A percentile compares a stretch with the other conserved stretches of the same genome.
Conservation (phyloP, 2,888 invertebrate species). For the Gasteruption jaculator region DNA sequence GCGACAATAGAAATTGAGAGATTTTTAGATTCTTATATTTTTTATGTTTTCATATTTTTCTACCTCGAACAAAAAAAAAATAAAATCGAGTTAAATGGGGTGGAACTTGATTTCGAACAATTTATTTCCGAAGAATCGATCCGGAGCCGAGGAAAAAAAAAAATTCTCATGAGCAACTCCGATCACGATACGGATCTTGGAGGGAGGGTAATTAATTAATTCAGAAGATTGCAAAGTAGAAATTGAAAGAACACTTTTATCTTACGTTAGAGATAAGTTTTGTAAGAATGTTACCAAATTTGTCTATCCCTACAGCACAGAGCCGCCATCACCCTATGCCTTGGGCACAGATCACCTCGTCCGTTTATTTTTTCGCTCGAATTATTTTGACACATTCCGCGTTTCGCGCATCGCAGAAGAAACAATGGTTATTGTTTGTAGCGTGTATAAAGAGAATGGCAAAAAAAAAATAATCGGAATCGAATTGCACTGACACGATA, state of each 20-base stretch:
- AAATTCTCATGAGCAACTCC: background rate
- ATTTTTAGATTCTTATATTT: too few relatives aligned
- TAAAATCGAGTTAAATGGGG: too few relatives aligned
- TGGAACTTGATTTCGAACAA: too few relatives aligned
- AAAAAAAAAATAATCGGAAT: background rate
- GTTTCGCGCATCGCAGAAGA: constrained; percentile 46
- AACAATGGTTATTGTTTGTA: constrained; percentile 6
- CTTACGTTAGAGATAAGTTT: constrained; percentile 26
- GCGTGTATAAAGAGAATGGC: constrained; percentile 8
- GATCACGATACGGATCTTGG: too few relatives aligned
- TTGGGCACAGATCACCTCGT: constrained; percentile 45
- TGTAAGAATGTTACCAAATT: constrained; percentile 41
- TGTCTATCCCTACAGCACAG: constrained; percentile 51
- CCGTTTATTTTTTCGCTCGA: constrained; percentile 43
- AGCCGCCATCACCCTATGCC: constrained; percentile 43
- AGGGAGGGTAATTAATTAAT: constrained; percentile 18
- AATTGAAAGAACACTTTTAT: too few relatives aligned
- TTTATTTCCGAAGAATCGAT: too few relatives aligned
- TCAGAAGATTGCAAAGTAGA: too few relatives aligned
- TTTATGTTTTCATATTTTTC: too few relatives aligned
- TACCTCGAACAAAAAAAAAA: too few relatives aligned
- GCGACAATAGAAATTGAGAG: too few relatives aligned
- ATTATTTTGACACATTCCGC: constrained; percentile 36
- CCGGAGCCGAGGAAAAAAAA: constrained; percentile 5
- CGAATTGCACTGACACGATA: background rate